phyloP scores from a whole-genome alignment of 2,888 invertebrate species.

The Drosophila mulleri region DNA sequence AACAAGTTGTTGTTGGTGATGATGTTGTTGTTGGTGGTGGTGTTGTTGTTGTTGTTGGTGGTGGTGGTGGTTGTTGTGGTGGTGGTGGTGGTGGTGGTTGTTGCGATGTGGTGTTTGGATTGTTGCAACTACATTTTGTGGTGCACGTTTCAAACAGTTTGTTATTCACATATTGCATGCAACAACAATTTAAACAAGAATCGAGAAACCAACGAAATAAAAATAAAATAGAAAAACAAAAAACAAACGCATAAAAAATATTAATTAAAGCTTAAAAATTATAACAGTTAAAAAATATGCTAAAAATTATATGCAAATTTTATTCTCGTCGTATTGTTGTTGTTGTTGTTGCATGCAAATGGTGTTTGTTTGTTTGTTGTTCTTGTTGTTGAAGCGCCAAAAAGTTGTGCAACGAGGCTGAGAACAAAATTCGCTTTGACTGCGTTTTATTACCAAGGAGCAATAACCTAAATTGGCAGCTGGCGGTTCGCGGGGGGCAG shows the following conservation, averaged over 20 bases:
- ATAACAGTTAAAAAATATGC: conserved; percentile 13
- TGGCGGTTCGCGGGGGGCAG: not conserved
- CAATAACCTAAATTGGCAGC: conserved; percentile 24
- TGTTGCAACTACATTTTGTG: conserved; percentile 52
- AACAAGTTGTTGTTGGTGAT: conserved; percentile 67
- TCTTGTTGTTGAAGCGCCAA: conserved; percentile 13
- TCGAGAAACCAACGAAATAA: conserved; percentile 25
- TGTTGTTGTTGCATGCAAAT: conserved; percentile 75
- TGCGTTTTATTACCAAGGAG: conserved; percentile 5
- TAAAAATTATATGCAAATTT: conserved; percentile 21
- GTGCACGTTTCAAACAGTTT: conserved; percentile 35
- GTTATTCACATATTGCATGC: conserved; percentile 66
- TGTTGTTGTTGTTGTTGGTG: conserved; percentile 46
- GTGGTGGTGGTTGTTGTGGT: conserved; percentile 41
- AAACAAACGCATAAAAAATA: conserved; percentile 38
- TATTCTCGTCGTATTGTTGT: conserved; percentile 22
- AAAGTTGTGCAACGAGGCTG: conserved; percentile 18
- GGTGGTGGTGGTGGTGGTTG: conserved; percentile 45
- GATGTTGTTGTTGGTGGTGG: conserved; percentile 49
- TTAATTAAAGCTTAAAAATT: conserved; percentile 22
- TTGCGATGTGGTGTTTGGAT: conserved; percentile 61
- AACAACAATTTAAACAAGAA: conserved; percentile 66
- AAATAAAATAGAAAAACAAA: conserved; percentile 43
- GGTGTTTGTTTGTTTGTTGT: conserved; percentile 1
- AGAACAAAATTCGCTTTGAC: not conserved